Evolutionary conservation across 1,140 invertebrate species (phyloP), one percentile per base, ranked within the genome.

Genomic region (Lethrus apterus): DNA sequence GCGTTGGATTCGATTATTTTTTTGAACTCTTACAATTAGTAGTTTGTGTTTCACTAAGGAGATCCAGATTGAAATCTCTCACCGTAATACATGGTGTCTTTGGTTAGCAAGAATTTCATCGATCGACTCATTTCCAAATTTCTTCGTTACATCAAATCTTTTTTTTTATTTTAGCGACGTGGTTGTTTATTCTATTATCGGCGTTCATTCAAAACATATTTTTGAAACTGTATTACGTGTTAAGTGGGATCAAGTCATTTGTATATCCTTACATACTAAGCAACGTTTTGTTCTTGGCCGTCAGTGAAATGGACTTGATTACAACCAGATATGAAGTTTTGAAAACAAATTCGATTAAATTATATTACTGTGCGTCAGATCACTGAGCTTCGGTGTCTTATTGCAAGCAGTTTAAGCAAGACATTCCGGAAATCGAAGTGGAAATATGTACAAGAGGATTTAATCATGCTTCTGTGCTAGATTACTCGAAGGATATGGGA

Each of bases 351-450:
- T 60, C 74, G 21, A 57, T 91, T 0, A 81, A 77, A 53, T 75
- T 89, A 18, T 89, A 88, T 61, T 91, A 89, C 67, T 84, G 84
- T 1, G 63, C 70, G 4, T 74, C 59, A 5, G 89, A 92, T 63
- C 70, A 73, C 1, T 93, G 89, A 88, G 79, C 79, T 46, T 87
- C 87, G 0, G 48, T 74, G 1, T 59, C 70, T 36, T 85, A 80
- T 59, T 86, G 75, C 55, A 59, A 77, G 14, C 68, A 81, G 30
- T 63, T 91, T 23, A 74, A 72, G 46, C 48, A 62, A n/a, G 67
- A 68, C 18, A 73, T 82, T 57, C 82, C 84, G 0, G 57, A 77
- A 41, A 63, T 78, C 5, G 73, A 84, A 48, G 75, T 83, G 9
- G 61, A 77, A 40, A 36, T 47, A 2, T 42, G 34, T 58, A 69